Evolutionary conservation across 2,113 vertebrate species (phyloP), one percentile per base, ranked within the genome.

Genomic region (Casuarius casuarius): DNA sequence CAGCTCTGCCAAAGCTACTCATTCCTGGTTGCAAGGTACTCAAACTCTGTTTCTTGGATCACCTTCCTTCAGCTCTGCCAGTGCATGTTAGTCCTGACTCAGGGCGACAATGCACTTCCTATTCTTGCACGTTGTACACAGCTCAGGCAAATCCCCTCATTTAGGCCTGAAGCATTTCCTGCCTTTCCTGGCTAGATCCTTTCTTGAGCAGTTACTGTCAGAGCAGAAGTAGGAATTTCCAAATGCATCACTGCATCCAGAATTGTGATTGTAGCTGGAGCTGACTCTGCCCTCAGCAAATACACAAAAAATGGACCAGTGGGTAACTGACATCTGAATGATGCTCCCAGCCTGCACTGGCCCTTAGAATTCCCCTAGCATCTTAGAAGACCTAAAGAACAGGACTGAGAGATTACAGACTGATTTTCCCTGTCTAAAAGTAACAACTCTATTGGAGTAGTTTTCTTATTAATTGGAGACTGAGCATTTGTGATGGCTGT

Each of bases 391-490:
- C 26, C 16, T 54, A 51, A 81, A 84, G 44, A 90, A 82, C 26
- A 87, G 25, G 71, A 48, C 59, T n/a, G 54, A 66, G 54, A 65
- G n/a, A 89, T 79, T 65, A 89, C 92, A 65, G 40, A 18, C 18
- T 89, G 78, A 42, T 73, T 91, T 51, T 92, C 68, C 38, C 35
- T 68, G 29, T 68, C 38, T 94, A 84, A 89, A 94, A 94, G 62
- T 91, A 96, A 93, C 38, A 79, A 58, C 7, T 89, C 70, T 87
- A 12, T 91, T 94, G 56, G 59, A 95, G 87, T 66, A 94, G 74
- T 89, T 94, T 95, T 93, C 88, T 90, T 71, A 42, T 95, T 91
- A 92, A 94, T 80, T 96, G 71, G 40, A 89, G 71, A 73, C 49
- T 87, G 84, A 95, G 67, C 71, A 94, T 91, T 72, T 91, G 54